Conservation (phyloP, 2,888 invertebrate genomes). For the Lasioglossum vierecki region DNA sequence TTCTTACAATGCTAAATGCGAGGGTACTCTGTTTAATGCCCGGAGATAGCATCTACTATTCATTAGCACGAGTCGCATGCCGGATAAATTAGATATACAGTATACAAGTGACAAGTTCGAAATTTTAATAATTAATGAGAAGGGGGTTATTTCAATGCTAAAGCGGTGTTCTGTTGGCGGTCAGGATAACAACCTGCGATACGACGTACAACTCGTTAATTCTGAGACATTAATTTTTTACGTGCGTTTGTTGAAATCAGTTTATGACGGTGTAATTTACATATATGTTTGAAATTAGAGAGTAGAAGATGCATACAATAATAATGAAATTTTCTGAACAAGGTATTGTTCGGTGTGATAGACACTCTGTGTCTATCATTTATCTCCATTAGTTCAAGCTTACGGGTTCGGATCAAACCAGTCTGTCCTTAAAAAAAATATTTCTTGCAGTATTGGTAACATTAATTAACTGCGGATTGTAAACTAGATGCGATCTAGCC, state of each 20-base stretch:
- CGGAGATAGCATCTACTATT: background rate
- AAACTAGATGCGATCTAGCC: background rate
- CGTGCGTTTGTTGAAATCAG: background rate
- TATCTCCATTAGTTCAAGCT: too few relatives aligned
- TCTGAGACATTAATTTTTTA: background rate
- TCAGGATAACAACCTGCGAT: background rate
- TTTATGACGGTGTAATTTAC: background rate
- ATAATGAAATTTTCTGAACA: background rate
- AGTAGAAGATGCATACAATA: background rate
- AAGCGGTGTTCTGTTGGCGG: background rate
- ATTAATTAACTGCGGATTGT: background rate
- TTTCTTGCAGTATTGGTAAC: background rate
- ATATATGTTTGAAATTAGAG: background rate
- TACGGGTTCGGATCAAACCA: too few relatives aligned
- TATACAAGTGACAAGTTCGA: slow-evolving; percentile 1
- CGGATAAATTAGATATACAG: slow-evolving; percentile 5
- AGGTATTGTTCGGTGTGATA: too few relatives aligned
- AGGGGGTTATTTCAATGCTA: background rate
- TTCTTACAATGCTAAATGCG: slow-evolving; percentile 12
- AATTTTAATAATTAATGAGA: slow-evolving; percentile 8
- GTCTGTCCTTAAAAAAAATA: background rate
- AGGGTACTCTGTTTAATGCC: slow-evolving; percentile 10
- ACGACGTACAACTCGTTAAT: background rate
- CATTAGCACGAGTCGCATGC: slow-evolving; percentile 5
- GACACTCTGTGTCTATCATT: too few relatives aligned